phyloP scores from a whole-genome alignment of 30 jellyfish, hydroid and myxozoan species.

The Haliclystus octoradiatus region DNA sequence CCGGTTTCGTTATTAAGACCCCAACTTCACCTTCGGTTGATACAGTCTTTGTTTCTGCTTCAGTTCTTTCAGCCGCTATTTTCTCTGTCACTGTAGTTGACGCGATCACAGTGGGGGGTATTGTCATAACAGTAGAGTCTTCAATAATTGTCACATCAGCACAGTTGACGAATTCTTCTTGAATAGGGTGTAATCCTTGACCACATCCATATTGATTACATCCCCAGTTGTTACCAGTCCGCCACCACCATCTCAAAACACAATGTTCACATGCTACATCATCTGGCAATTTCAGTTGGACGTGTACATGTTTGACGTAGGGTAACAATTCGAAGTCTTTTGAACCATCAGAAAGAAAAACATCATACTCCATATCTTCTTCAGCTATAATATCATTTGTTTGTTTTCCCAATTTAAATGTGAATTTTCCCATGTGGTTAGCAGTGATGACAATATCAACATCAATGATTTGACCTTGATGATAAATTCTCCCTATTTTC shows the following conservation, averaged over 20 bases:
- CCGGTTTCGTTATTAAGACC: too few species aligned
- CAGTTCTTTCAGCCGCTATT: too few species aligned
- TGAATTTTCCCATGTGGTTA: constrained; percentile 53
- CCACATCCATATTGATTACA: constrained; percentile 18
- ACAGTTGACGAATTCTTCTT: constrained; percentile 43
- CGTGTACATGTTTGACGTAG: constrained; percentile 5
- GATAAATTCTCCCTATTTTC: constrained; percentile 37
- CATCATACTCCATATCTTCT: constrained; percentile 7
- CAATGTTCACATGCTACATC: constrained; percentile 23
- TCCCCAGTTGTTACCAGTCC: constrained; percentile 50
- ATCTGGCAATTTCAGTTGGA: constrained; percentile 22
- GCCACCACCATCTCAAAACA: constrained; percentile 30
- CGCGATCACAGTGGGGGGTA: neutral
- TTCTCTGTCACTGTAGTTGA: too few species aligned
- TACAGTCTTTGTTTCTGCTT: too few species aligned
- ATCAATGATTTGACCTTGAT: constrained; percentile 63
- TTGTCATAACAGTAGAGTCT: neutral
- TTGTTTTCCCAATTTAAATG: neutral
- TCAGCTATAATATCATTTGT: constrained; percentile 16
- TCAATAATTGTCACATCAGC: constrained; percentile 21
- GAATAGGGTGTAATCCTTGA: constrained; percentile 16
- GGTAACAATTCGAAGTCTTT: constrained; percentile 4
- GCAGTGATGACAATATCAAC: constrained; percentile 51
- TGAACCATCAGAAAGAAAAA: constrained; percentile 11
- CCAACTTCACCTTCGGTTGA: too few species aligned